Conservation (phyloP, 2,888 invertebrate genomes). For the Tipula unca region DNA sequence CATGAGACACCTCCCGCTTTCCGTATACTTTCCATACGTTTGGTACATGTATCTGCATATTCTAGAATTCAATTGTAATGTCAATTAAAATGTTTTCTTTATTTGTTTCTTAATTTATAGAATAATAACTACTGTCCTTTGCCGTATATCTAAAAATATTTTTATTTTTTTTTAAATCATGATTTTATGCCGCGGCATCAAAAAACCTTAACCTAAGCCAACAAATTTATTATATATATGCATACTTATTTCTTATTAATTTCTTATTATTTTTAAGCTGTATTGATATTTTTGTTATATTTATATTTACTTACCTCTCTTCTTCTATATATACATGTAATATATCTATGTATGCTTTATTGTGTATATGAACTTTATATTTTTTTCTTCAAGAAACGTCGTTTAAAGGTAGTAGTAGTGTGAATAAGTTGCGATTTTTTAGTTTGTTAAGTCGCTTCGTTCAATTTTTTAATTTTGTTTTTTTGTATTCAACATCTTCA, state of each 20-base stretch:
- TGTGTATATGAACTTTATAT: background rate
- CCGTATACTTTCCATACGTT: background rate
- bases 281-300: background rate
- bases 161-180: background rate
- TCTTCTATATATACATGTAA: background rate
- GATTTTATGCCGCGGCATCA: background rate
- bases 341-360: background rate
- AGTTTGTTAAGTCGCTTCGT: background rate
- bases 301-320: background rate
- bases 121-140: conserved; percentile 1
- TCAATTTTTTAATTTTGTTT: background rate
- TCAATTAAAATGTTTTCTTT: background rate
- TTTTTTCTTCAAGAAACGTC: background rate
- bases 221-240: background rate
- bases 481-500: background rate
- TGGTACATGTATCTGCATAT: background rate
- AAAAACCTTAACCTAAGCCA: conserved; percentile 8
- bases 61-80: background rate
- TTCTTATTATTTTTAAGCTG: background rate
- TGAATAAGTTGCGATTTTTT: background rate
- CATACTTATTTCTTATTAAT: background rate
- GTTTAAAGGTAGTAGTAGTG: background rate
- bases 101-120: background rate
- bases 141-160: background rate
- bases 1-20: background rate